Conservation (phyloP, 2,113 vertebrate genomes). For the Antechinus stuartii region DNA sequence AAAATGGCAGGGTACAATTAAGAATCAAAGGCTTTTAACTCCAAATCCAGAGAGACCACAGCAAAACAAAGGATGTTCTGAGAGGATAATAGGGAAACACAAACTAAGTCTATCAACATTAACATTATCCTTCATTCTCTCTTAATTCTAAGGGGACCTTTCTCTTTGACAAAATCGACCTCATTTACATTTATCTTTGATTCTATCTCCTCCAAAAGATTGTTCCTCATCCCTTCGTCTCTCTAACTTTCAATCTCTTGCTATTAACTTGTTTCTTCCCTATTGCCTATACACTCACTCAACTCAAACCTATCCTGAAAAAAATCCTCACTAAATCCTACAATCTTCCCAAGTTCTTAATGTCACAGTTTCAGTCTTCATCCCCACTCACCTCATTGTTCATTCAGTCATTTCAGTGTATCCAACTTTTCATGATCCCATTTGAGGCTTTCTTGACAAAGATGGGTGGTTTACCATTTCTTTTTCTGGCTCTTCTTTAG, state of each 20-base stretch:
- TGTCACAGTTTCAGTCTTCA: background rate
- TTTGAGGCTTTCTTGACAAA: too few species aligned
- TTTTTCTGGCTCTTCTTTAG: too few species aligned
- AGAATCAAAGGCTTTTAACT: background rate
- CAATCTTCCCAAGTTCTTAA: background rate
- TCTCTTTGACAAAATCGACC: background rate
- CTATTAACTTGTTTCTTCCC: background rate
- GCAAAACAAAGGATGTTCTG: background rate
- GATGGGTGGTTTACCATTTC: too few species aligned
- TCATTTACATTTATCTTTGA: background rate
- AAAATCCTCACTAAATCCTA: background rate
- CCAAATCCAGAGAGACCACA: background rate
- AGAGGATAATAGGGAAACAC: background rate
- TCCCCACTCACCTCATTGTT: background rate
- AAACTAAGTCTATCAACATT: background rate
- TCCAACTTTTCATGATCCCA: too few species aligned
- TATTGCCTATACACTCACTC: background rate
- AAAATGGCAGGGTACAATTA: background rate
- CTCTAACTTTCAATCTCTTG: background rate
- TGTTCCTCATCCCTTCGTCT: background rate
- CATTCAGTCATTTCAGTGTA: background rate
- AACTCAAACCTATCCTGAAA: background rate
- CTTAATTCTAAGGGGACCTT: background rate
- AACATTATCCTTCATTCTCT: too few species aligned
- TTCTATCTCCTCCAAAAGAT: background rate